Evolutionary conservation across 2,113 vertebrate genomes (phyloP).

Genomic region (Sebastes schlegelii): DNA sequence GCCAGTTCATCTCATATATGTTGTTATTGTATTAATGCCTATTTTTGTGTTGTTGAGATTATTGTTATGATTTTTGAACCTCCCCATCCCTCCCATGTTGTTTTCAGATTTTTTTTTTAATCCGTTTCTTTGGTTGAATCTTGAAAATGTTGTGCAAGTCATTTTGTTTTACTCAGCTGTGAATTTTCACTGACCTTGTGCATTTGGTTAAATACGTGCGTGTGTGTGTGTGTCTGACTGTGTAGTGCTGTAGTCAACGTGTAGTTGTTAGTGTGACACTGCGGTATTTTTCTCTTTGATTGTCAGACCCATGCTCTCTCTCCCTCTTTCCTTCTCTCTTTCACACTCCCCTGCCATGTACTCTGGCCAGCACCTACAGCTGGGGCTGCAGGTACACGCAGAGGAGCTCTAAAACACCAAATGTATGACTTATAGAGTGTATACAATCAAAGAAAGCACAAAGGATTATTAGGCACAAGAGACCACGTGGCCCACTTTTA

Average conservation of each 20-base stretch:
- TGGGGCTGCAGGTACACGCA: slow-evolving; percentile 38
- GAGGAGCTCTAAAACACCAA: slow-evolving; percentile 72
- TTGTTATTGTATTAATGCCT: slow-evolving; percentile 67
- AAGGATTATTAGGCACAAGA: slow-evolving; percentile 77
- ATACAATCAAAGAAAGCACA: slow-evolving; percentile 84
- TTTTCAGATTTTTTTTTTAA: slow-evolving; percentile 23
- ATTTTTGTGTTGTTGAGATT: slow-evolving; percentile 59
- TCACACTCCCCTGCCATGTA: slow-evolving; percentile 52
- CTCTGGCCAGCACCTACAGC: slow-evolving; percentile 33
- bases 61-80: slow-evolving; percentile 47
- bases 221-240: slow-evolving; percentile 52
- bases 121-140: slow-evolving; percentile 56
- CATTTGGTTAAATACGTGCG: slow-evolving; percentile 68
- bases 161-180: slow-evolving; percentile 73
- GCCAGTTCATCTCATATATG: slow-evolving; percentile 65
- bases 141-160: slow-evolving; percentile 68
- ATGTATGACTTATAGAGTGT: slow-evolving; percentile 71
- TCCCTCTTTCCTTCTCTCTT: slow-evolving; percentile 45
- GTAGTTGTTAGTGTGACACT: slow-evolving; percentile 68
- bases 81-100: background rate
- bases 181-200: slow-evolving; percentile 73
- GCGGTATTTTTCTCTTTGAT: slow-evolving; percentile 67
- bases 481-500: slow-evolving; percentile 38
- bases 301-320: slow-evolving; percentile 48
- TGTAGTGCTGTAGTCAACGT: slow-evolving; percentile 76